These are phyloP conservation scores for Araneus ventricosus DNA, from an alignment of 1,140 invertebrate genomes.

Conservation along the genomic window DNA sequence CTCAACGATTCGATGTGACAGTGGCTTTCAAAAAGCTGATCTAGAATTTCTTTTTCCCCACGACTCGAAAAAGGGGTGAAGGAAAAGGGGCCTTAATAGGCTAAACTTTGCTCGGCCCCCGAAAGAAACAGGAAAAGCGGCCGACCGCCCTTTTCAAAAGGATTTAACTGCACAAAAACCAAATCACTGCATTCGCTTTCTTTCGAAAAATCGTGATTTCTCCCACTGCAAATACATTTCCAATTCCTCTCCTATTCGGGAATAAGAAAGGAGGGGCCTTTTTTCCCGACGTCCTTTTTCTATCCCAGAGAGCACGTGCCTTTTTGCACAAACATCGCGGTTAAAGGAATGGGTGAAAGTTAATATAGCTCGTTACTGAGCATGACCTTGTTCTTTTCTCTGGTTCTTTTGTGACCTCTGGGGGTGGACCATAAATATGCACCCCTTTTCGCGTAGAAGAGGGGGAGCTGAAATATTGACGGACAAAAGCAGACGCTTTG, in stretches of 20 bases:
- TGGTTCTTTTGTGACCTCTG: not conserved
- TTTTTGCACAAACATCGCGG: not conserved
- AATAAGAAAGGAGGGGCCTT: not conserved
- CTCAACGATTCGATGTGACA: not conserved
- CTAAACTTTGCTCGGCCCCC: not conserved
- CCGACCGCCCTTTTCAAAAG: not conserved
- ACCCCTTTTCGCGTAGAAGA: not conserved
- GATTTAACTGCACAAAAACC: not conserved
- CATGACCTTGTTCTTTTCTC: not conserved
- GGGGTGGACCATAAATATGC: not conserved
- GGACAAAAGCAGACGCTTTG: not conserved
- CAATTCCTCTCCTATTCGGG: not conserved
- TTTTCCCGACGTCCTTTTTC: not conserved
- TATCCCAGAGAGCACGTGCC: not conserved
- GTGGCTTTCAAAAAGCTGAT: not conserved
- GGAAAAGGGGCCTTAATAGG: not conserved
- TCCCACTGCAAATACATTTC: not conserved
- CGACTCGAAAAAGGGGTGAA: not conserved
- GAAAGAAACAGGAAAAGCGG: not conserved
- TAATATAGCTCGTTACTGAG: not conserved
- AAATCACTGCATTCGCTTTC: not conserved
- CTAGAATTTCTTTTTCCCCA: not conserved
- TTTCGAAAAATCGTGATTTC: constrained; percentile 1
- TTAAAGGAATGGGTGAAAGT: not conserved
- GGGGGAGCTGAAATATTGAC: not conserved